phyloP scores from a whole-genome alignment of 2,888 invertebrate species.

The Atethmia centrago region DNA sequence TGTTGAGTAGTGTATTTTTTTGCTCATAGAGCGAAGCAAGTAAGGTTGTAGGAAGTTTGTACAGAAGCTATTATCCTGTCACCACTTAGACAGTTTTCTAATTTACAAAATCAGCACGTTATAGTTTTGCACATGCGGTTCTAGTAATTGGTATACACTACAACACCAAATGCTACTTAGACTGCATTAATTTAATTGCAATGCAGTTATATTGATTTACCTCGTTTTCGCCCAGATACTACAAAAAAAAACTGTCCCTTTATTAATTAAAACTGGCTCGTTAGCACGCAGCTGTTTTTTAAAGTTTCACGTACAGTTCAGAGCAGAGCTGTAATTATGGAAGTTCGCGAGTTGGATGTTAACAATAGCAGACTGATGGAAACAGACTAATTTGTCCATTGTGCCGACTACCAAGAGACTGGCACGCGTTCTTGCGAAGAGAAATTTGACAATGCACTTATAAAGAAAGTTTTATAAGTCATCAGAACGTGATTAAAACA shows the following conservation, averaged over 20 bases:
- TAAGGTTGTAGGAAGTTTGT: conserved; percentile 29
- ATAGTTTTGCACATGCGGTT: conserved; percentile 24
- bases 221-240: background rate
- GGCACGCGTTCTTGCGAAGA: conserved; percentile 76
- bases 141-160: conserved; percentile 12
- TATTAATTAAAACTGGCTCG: conserved; percentile 6
- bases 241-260: background rate
- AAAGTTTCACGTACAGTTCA: conserved; percentile 27
- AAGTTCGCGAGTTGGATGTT: conserved; percentile 67
- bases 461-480: conserved; percentile 86
- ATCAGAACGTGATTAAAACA: conserved; percentile 83
- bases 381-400: conserved; percentile 82
- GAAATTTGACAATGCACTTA: conserved; percentile 88
- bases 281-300: background rate
- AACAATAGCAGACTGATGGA: conserved; percentile 81
- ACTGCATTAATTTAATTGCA: conserved; percentile 9
- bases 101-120: conserved; percentile 31
- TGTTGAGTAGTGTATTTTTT: too few relatives aligned
- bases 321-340: conserved; percentile 54
- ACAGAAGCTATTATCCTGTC: conserved; percentile 19
- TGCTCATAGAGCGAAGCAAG: conserved; percentile 5
- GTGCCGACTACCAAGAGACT: conserved; percentile 72
- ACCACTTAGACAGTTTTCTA: conserved; percentile 39
- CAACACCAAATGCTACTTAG: background rate
- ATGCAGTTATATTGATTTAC: background rate